Percentiles rank a stretch among this genome's conserved stretches.
Evolutionary conservation across 1,140 invertebrate species (phyloP).

Genomic region (Cydia pomonella): DNA sequence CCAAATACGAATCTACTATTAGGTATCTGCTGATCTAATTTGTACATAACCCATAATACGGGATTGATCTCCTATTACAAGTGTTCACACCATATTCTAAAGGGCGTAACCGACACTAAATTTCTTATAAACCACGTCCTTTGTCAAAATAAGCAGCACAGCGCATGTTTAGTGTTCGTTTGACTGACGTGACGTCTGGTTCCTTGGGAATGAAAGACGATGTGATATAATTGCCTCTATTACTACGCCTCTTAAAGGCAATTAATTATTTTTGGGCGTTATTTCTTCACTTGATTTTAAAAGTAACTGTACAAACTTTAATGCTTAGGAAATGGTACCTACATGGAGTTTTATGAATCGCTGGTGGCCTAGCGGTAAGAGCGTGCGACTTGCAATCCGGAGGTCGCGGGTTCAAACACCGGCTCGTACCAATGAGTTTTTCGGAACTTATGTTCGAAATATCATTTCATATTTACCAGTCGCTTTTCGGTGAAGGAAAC

Average conservation of each 20-base stretch:
- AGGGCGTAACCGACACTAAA: not conserved
- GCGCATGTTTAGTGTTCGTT: slow-evolving; percentile 72
- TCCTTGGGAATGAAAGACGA: slow-evolving; percentile 43
- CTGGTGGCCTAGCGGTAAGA: too few relatives aligned
- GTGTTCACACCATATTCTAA: not conserved
- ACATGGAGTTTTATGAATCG: too few relatives aligned
- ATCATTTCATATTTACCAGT: too few relatives aligned
- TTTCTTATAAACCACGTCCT: not conserved
- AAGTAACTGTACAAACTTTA: not conserved
- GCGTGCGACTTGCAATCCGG: too few relatives aligned
- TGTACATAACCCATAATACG: slow-evolving; percentile 13
- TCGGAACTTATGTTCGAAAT: too few relatives aligned
- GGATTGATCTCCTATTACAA: not conserved
- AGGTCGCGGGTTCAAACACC: too few relatives aligned
- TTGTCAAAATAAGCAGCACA: slow-evolving; percentile 55
- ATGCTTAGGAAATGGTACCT: too few relatives aligned
- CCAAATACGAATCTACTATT: too few relatives aligned
- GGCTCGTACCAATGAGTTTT: too few relatives aligned
- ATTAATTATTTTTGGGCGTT: slow-evolving; percentile 12
- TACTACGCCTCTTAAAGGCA: slow-evolving; percentile 15
- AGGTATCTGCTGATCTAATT: not conserved
- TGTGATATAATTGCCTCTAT: slow-evolving; percentile 30
- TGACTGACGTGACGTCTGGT: slow-evolving; percentile 74
- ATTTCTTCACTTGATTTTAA: not conserved
- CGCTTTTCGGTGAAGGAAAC: too few relatives aligned